These are phyloP conservation scores for Esox masquinongy DNA, from an alignment of 2,797 vertebrate species.

Conservation along the genomic window DNA sequence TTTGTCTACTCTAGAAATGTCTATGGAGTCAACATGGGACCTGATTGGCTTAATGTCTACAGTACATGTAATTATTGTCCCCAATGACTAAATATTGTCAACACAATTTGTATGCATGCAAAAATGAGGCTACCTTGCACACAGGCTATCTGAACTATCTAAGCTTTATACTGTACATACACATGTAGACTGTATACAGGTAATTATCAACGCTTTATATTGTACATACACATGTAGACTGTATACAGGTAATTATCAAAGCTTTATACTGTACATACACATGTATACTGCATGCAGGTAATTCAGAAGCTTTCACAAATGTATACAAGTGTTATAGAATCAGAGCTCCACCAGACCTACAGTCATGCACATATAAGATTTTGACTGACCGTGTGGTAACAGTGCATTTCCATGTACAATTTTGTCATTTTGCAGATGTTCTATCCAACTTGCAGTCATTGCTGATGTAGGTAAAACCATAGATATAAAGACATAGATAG, in stretches of 20 bases:
- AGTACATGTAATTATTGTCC: conserved; percentile 63
- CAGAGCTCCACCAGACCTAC: no score
- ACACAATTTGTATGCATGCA: background rate
- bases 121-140: conserved; percentile 20
- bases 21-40: conserved; percentile 61
- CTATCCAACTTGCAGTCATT: background rate
- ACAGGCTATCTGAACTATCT: background rate
- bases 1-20: conserved; percentile 20
- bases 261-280: no score
- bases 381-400: background rate
- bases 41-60: conserved; percentile 64
- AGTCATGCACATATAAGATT: background rate
- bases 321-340: no score
- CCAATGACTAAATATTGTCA: conserved; percentile 57
- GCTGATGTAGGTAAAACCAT: background rate
- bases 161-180: no score
- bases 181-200: no score
- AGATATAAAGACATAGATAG: no score
- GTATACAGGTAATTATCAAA: no score
- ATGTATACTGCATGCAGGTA: no score
- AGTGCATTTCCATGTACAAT: background rate
- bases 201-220: no score
- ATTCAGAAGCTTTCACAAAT: no score
- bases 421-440: background rate
- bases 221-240: no score